phyloP scores from a whole-genome alignment of 92 coral and sea anemone genomes.

The Zoanthus gigantus region DNA sequence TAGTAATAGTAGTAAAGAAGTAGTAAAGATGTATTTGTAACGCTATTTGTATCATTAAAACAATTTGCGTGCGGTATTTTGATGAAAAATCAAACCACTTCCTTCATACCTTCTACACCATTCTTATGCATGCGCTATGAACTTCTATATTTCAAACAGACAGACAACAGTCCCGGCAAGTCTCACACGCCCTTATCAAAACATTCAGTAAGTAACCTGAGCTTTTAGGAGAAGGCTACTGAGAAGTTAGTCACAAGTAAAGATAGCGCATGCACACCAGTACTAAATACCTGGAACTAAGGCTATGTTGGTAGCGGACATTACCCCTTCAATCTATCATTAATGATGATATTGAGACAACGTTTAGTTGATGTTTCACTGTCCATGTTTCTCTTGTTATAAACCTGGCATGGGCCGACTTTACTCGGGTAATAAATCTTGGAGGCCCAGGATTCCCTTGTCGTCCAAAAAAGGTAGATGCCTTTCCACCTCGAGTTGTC shows the following conservation, averaged over 20 bases:
- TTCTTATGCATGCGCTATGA: slow-evolving; percentile 40
- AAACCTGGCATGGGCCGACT: neutral
- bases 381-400: neutral
- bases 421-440: neutral
- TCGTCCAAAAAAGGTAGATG: neutral
- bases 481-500: neutral
- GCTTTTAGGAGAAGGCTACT: neutral
- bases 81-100: neutral
- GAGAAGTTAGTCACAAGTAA: too few relatives aligned
- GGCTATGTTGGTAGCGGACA: too few relatives aligned
- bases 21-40: too few relatives aligned
- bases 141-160: slow-evolving; percentile 74
- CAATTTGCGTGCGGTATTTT: neutral
- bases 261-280: too few relatives aligned
- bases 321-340: too few relatives aligned
- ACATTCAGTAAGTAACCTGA: slow-evolving; percentile 65
- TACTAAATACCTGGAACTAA: too few relatives aligned
- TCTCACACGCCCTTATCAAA: slow-evolving; percentile 63
- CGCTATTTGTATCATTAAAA: too few relatives aligned
- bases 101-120: neutral
- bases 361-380: neutral
- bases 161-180: slow-evolving; percentile 91
- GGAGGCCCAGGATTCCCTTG: neutral
- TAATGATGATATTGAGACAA: too few relatives aligned
- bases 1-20: too few relatives aligned